These are phyloP conservation scores for Pao palembangensis DNA, from an alignment of 2,113 vertebrate species.

Conservation along the genomic window DNA sequence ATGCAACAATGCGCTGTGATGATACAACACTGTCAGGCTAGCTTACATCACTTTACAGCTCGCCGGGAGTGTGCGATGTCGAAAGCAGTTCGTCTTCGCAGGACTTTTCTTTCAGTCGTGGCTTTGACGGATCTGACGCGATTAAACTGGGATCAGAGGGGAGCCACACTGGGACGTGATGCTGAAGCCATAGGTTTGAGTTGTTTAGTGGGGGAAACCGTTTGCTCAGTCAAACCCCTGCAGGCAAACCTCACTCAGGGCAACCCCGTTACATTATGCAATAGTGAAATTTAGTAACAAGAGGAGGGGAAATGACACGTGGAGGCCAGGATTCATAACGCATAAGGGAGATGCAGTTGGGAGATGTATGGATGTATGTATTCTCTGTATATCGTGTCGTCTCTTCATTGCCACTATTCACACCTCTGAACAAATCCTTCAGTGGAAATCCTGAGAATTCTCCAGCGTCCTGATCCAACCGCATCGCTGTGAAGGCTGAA, in stretches of 20 bases:
- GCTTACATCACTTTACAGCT: no score
- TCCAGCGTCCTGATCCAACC: neutral
- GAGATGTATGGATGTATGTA: neutral
- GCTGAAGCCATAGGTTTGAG: constrained; percentile 32
- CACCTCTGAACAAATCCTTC: no score
- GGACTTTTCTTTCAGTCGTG: no score
- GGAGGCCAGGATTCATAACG: constrained; percentile 23
- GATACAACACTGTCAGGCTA: no score
- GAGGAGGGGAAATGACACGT: constrained; percentile 34
- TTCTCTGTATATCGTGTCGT: neutral
- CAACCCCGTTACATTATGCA: constrained; percentile 50
- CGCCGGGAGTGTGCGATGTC: no score
- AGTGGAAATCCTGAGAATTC: neutral
- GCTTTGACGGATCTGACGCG: no score
- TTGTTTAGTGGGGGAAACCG: constrained; percentile 11
- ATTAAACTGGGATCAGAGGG: constrained; percentile 21
- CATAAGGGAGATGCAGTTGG: constrained; percentile 1
- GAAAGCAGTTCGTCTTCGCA: no score
- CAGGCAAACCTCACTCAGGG: constrained; percentile 17
- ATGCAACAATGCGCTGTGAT: no score
- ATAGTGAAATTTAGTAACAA: constrained; percentile 48
- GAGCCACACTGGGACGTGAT: constrained; percentile 27
- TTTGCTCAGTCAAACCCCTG: constrained; percentile 28
- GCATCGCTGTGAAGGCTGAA: neutral
- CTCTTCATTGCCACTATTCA: no score